Evolutionary conservation across 2,888 invertebrate species (phyloP).

Genomic region (Acanthosoma haemorrhoidale): DNA sequence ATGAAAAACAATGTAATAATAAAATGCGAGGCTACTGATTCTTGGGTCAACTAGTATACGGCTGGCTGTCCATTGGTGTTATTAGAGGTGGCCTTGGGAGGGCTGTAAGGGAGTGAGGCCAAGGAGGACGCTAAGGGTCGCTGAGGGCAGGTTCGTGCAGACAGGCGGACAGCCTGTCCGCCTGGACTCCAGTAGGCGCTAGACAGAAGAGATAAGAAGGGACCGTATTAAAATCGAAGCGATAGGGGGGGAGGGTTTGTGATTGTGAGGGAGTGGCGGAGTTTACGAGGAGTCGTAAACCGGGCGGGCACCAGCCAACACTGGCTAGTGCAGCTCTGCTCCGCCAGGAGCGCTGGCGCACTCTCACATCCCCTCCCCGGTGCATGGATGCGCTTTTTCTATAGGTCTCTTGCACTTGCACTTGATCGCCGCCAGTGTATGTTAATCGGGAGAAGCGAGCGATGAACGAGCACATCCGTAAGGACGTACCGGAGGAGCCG

Average conservation of each 20-base stretch:
- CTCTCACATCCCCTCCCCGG: slow-evolving; percentile 8
- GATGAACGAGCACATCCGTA: slow-evolving; percentile 4
- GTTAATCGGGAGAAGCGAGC: slow-evolving; percentile 3
- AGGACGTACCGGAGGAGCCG: neutral
- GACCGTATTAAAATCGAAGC: no score
- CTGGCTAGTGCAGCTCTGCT: neutral
- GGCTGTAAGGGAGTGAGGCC: no score
- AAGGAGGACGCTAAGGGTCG: no score
- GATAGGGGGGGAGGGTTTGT: slow-evolving; percentile 17
- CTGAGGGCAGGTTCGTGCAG: no score
- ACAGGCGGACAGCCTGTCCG: no score
- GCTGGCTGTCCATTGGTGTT: no score
- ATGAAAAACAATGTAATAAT: no score
- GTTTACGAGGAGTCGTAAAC: slow-evolving; percentile 17
- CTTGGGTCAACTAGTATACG: no score
- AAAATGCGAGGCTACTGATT: no score
- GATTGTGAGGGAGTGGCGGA: slow-evolving; percentile 15
- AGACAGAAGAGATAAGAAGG: no score
- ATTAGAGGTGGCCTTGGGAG: no score
- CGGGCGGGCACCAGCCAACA: neutral
- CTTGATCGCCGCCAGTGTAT: slow-evolving; percentile 13
- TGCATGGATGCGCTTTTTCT: slow-evolving; percentile 29
- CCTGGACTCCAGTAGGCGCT: no score
- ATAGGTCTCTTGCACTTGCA: slow-evolving; percentile 28
- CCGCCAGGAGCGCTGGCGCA: slow-evolving; percentile 13